These are phyloP conservation scores for Cygnus buccinator DNA, from an alignment of 2,113 vertebrate genomes.

Conservation along the genomic window DNA sequence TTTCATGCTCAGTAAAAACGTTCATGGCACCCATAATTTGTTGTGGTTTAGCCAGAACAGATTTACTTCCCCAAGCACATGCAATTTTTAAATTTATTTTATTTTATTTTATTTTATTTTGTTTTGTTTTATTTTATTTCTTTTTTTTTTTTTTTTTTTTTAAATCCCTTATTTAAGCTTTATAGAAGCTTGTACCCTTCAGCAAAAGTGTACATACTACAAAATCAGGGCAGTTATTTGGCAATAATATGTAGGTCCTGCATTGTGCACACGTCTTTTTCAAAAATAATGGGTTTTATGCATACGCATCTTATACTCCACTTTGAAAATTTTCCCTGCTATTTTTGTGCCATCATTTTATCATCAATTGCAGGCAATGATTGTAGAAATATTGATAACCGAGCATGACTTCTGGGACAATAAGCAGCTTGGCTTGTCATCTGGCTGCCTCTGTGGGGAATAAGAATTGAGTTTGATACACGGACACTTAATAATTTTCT, in stretches of 20 bases:
- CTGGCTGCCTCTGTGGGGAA: neutral
- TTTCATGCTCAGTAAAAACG: neutral
- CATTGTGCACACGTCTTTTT: fast-evolving
- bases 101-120: too few species aligned
- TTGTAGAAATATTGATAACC: neutral
- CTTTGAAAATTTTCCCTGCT: neutral
- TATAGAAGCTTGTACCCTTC: neutral
- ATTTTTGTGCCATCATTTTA: neutral
- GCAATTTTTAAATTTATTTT: neutral
- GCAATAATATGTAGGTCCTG: neutral
- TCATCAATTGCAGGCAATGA: neutral
- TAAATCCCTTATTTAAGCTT: neutral
- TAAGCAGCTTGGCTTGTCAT: neutral
- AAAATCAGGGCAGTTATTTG: neutral
- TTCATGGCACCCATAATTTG: neutral
- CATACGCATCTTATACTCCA: neutral
- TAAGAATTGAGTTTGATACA: neutral
- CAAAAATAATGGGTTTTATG: neutral
- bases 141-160: too few species aligned
- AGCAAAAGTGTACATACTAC: neutral
- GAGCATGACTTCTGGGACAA: neutral
- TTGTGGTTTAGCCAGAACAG: neutral
- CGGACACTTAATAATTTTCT: neutral
- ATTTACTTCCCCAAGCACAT: neutral
- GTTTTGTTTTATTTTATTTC: too few species aligned